Conservation (phyloP, 2,888 invertebrate species). For the Amphipyra berbera region DNA sequence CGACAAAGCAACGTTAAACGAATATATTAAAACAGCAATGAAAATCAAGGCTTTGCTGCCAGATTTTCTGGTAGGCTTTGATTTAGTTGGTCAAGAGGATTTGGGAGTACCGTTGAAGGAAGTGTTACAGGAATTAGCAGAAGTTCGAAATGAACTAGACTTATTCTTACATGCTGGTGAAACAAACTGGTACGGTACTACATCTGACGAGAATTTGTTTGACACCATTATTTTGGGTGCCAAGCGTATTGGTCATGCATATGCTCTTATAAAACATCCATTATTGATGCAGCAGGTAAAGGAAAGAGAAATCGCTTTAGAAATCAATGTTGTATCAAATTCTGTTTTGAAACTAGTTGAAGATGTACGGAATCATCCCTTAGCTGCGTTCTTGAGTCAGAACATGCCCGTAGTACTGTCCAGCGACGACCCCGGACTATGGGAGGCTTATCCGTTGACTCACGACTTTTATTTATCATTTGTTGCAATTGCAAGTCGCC, state of each 20-base stretch:
- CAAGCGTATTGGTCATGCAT: slow-evolving; percentile 94
- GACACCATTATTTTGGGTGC: slow-evolving; percentile 93
- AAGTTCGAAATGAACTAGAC: slow-evolving; percentile 86
- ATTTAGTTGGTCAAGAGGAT: slow-evolving; percentile 95
- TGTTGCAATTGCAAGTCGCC: slow-evolving; percentile 92
- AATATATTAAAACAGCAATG: slow-evolving; percentile 83
- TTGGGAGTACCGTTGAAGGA: slow-evolving; percentile 90
- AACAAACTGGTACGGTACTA: slow-evolving; percentile 93
- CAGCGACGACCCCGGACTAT: slow-evolving; percentile 94
- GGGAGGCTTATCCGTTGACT: slow-evolving; percentile 93
- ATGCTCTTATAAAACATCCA: slow-evolving; percentile 93
- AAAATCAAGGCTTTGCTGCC: slow-evolving; percentile 89
- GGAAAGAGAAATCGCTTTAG: slow-evolving; percentile 91
- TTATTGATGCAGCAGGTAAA: slow-evolving; percentile 90
- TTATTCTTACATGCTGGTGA: slow-evolving; percentile 95
- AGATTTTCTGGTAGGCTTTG: slow-evolving; percentile 94
- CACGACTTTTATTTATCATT: slow-evolving; percentile 94
- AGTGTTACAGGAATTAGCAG: slow-evolving; percentile 88
- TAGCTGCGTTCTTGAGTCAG: slow-evolving; percentile 90
- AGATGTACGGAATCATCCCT: slow-evolving; percentile 94
- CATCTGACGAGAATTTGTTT: slow-evolving; percentile 92
- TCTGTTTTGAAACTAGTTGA: slow-evolving; percentile 92
- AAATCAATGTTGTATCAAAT: slow-evolving; percentile 95
- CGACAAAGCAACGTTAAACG: slow-evolving; percentile 74
- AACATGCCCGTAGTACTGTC: slow-evolving; percentile 93